These are phyloP conservation scores for Nebria salina DNA, from an alignment of 2,888 invertebrate species.

Conservation along the genomic window DNA sequence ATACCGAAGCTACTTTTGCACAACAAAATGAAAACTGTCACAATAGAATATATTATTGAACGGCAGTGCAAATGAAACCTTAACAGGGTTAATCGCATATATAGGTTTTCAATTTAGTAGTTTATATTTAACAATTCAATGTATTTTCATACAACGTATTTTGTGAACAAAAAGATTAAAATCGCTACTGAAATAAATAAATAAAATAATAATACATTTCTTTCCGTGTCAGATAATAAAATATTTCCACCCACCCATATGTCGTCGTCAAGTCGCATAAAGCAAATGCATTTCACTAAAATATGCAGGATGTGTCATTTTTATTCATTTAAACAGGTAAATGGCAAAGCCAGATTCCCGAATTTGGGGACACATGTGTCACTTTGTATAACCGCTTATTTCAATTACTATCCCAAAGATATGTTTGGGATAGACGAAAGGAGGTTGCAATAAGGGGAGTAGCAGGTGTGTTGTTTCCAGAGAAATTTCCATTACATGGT, in stretches of 20 bases:
- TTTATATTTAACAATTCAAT: not conserved
- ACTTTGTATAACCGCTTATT: slow-evolving; percentile 17
- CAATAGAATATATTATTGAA: not conserved
- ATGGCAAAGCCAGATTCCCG: not conserved
- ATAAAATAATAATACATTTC: no score
- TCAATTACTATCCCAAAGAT: slow-evolving; percentile 25
- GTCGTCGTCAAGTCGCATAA: not conserved
- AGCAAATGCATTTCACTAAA: not conserved
- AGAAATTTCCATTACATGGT: slow-evolving; percentile 29
- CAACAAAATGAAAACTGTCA: not conserved
- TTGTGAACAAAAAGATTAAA: no score
- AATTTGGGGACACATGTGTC: slow-evolving; percentile 31
- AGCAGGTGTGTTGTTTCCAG: slow-evolving; percentile 13
- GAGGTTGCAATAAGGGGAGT: not conserved
- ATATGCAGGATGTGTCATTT: not conserved
- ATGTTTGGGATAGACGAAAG: slow-evolving; percentile 2
- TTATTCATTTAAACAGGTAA: not conserved
- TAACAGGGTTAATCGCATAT: not conserved
- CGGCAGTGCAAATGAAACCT: not conserved
- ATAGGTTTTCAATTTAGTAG: not conserved
- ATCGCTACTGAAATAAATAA: no score
- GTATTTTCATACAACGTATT: not conserved
- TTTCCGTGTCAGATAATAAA: no score
- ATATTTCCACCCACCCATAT: no score
- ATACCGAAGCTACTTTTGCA: not conserved